Base-by-base conservation (phyloP, 2,113 vertebrate genomes). In the Semnornis frantzii region DNA sequence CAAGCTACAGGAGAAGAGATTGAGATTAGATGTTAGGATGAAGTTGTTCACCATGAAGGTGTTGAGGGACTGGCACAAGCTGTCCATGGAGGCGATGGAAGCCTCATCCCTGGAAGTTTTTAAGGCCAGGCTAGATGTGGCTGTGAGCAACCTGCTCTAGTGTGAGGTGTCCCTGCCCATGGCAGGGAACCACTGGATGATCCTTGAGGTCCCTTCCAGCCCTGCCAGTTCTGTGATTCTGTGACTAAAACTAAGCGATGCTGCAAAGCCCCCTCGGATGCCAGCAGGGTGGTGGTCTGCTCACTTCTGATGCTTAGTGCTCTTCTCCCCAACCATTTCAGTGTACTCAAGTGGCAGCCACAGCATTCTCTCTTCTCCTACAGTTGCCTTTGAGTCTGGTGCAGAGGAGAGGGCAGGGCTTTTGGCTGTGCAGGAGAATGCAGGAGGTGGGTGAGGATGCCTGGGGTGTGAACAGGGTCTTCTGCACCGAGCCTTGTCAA, bases 391-490 rank as follows among this genome's bases (percentile, higher is more conserved):
- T 55, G 46, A 31, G 27, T 8, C 20, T 75, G 54, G 20, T 46
- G 21, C 18, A 5, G 6, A 27, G 58, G 7, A 79, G 31, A 86
- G 37, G 15, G n/a, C n/a, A 82, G 28, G 25, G 21, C n/a, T 6
- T 33, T 33, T 70, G 55, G 57, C n/a, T 74, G 39, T 44, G 44
- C 18, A 65, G 76, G 33, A 82, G 31, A 27, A 50, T 30, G 48
- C 33, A 58, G 30, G 60, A 62, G 31, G 3, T 12, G 19, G 21
- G 10, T 8, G 34, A 63, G 7, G 58, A 9, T 54, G 44, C 50
- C 1, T 1, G 21, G 6, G 10, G 6, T 4, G 6, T 46, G 48
- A 25, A 7, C 3, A 7, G 9, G 19, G 62, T 57, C 57, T 80
- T 60, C 60, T 80, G 50, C 8, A 10, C 3, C 23, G 68, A 33